These are phyloP conservation scores for Aphelocoma californica DNA, from an alignment of 2,797 vertebrate genomes.

Conservation along the genomic window DNA sequence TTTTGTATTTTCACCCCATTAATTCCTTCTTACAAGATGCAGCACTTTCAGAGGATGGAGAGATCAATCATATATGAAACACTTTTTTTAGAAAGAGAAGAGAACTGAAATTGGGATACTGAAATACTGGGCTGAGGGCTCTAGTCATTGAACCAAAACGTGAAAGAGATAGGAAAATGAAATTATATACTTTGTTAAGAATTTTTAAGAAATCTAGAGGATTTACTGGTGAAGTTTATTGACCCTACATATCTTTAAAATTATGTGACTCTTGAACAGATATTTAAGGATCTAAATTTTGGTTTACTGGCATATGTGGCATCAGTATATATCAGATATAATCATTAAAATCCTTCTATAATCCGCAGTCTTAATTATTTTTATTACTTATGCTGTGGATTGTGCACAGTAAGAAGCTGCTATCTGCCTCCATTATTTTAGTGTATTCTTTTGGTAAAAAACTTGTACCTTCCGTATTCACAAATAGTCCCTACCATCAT, in stretches of 20 bases:
- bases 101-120: not conserved
- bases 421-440: not conserved
- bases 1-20: not conserved
- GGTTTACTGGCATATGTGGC: not conserved
- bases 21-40: not conserved
- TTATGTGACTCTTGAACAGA: not conserved
- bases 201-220: not conserved
- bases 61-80: not conserved
- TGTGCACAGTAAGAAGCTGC: not conserved
- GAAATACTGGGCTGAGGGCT: not conserved
- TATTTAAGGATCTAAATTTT: not conserved
- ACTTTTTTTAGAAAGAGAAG: not conserved
- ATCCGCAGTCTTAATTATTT: not conserved
- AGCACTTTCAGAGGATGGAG: not conserved
- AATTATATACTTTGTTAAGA: not conserved
- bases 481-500: not conserved
- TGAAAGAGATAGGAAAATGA: not conserved
- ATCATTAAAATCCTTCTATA: not conserved
- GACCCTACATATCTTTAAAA: not conserved
- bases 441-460: not conserved
- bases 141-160: not conserved
- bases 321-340: not conserved
- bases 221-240: not conserved
- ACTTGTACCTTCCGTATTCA: not conserved
- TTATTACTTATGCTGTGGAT: not conserved